Base-by-base conservation (phyloP, 2,888 invertebrate genomes). In the Agrochola macilenta region DNA sequence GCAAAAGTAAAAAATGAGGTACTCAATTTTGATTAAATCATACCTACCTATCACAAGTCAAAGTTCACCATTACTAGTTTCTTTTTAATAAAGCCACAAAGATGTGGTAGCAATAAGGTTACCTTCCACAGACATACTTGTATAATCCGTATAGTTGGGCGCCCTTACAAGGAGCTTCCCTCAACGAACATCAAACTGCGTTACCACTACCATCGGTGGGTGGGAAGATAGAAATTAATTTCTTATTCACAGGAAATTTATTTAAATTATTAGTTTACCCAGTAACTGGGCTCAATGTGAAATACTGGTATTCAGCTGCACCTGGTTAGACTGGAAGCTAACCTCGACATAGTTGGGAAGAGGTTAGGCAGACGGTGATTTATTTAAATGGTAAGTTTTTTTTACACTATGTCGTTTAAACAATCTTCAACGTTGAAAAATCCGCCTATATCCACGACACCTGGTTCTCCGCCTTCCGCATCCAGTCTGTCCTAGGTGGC, bases 111-210 rank as follows among this genome's bases (percentile, higher is more conserved):
- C 74, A 87, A 86, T 84, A 84, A 88, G 83, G 84, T 81, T 76
- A 74, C 70, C 79, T 85, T 89, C 87, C 87, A 90, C 72, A 79
- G 82, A 88, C 89, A 90, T 65, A 58, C 54, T 65, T 54, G n/a
- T 70, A 30, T 75, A 85, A 91, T 90, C 91, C 88, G 82, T 89
- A 89, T 91, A 92, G 91, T 91, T 91, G 90, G 88, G 83, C 78
- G 79, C 83, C 91, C 90, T 83, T 85, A 84, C 90, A 90, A 91
- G 85, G 88, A 84, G 83, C 81, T 87, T 78, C 90, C 92, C 90
- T 87, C 84, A 81, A 84, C 79, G 84, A 79, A 74, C 76, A 84
- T 69, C 70, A 86, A 88, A 88, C 84, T 85, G 83, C 76, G 57
- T 35, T 30, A 80, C 89, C 89, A 66, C 83, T 93, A 93, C 92